Evolutionary conservation across 2,113 vertebrate species (phyloP), one percentile per base, ranked within the genome.

Genomic region (Saguinus imperator): DNA sequence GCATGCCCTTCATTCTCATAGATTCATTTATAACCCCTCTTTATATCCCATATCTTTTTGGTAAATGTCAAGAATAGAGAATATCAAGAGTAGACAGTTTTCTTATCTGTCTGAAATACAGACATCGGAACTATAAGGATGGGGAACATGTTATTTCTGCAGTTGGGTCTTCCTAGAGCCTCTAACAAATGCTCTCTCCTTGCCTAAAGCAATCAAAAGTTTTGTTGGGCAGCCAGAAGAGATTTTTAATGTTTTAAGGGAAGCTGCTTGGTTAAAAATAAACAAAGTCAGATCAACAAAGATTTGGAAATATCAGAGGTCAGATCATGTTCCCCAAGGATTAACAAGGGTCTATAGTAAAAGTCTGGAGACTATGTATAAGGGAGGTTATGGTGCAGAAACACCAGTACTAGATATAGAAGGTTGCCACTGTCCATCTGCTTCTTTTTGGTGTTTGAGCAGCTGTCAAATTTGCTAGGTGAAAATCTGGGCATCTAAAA

Each of bases 221-320:
- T 92, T 85, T 87, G 10, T 95, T 83, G 89, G 96, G 35, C 70
- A 73, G 58, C 32, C 83, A 84, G 64, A 95, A 94, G 35, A 97
- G 8, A 83, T 89, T 93, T 93, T 92, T 35, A 48, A 66, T 84
- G 58, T 92, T 95, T 94, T 83, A 91, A 84, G 43, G 94, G 52
- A 95, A 94, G n/a, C 4, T 64, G 91, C 6, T 87, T 93, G 45
- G 77, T 66, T 96, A 96, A 96, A 96, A 83, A 95, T 94, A 89
- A 96, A 94, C 45, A 89, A 21, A 80, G 7, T 82, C 48, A 87
- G 7, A 89, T 57, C 45, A 48, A 96, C 50, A 18, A 37, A 97
- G 29, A 93, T 93, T 87, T 96, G 35, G 64, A 93, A 94, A 70
- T 95, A 94, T 83, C 70, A 98, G 68, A 89, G 75, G 16, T 84